Evolutionary conservation across 2,113 vertebrate species (phyloP), one percentile per base, ranked within the genome.

Genomic region (Protomyctophum bolini): DNA sequence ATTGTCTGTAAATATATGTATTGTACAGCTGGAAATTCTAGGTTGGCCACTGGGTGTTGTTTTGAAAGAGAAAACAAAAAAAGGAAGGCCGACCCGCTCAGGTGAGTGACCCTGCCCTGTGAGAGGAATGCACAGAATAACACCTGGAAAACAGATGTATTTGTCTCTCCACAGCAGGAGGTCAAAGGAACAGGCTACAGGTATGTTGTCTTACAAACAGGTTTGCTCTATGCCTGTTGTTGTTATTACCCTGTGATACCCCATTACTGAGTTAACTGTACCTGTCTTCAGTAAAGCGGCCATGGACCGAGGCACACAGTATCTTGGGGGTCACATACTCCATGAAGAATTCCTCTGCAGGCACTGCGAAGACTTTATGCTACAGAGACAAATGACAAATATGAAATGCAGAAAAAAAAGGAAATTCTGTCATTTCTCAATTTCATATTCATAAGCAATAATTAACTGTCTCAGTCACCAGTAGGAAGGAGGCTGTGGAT

Each of bases 291-390:
- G 91, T 89, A 81, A 92, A 89, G 50, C 56, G 91, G 2, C 90
- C 87, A 11, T 96, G 94, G 77, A 85, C 84, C 66, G 96, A 96
- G 72, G 96, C 85, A 72, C 97, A 99, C 54, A 93, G 87, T 9
- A 96, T 86, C 75, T 94, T 90, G 52, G 97, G 96, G 7, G 92
- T 84, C 52, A 96, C 82, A 0, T 96, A 95, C 14, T 96, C 95
- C 54, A 88, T 66, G 59, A 93, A 94, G 91, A 97, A 98, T 67
- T 95, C 92, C 54, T 95, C 92, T 9, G 73, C 68, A 47, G 96
- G 92, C 67, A 98, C 83, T 29, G 95, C 83, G 59, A 95, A 97
- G 64, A 97, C 71, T 75, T 95, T 96, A 83, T 96, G 89, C 97
- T 99, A 83, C 69, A 76, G 80, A 62, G 41, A 68, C n/a, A 82